Evolutionary conservation across 35 echinoderm and acorn worm species (phyloP), one percentile per base, ranked within the genome.

Genomic region (Ophioderma brevispina): DNA sequence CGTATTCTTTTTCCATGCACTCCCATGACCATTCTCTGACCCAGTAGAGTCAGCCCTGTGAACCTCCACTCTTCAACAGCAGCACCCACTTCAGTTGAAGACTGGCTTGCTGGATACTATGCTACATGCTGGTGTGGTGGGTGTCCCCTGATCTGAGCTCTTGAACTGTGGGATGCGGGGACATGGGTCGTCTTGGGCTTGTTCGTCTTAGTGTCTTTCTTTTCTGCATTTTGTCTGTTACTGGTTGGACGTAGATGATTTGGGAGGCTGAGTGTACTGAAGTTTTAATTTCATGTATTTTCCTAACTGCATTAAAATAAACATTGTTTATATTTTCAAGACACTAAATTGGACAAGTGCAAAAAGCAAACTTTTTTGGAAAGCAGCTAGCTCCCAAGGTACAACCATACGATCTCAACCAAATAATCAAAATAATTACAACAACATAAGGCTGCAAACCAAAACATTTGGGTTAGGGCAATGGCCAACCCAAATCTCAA

Each of bases 261-360:
- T 21, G 50, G 90, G 90, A 19, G 75, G 82, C 14, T 82, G 42
- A 36, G 90, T 82, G 46, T 86, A 91, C 76, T 91, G 90, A 15
- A 91, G 90, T 35, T 85, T 85, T 38, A 91, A 19, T 46, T 91
- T 91, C 82, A 91, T 91, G 82, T 77, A 91, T 35, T 86, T 85
- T n/a, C 90, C 90, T 17, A 91, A 18, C 90, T 91, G 40, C 11
- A 89, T 0, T 33, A 34, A 31, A 41, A 46, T 46, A 46, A n/a
- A n/a, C n/a, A n/a, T n/a, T n/a, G n/a, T n/a, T n/a, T n/a, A n/a
- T n/a, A n/a, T n/a, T n/a, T n/a, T n/a, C n/a, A n/a, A n/a, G n/a
- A n/a, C n/a, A n/a, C n/a, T n/a, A n/a, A n/a, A n/a, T n/a, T n/a
- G n/a, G n/a, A n/a, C n/a, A n/a, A n/a, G n/a, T n/a, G n/a, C n/a